These are phyloP conservation scores for Syrmaticus mikado DNA, from an alignment of 2,113 vertebrate species.

Conservation along the genomic window DNA sequence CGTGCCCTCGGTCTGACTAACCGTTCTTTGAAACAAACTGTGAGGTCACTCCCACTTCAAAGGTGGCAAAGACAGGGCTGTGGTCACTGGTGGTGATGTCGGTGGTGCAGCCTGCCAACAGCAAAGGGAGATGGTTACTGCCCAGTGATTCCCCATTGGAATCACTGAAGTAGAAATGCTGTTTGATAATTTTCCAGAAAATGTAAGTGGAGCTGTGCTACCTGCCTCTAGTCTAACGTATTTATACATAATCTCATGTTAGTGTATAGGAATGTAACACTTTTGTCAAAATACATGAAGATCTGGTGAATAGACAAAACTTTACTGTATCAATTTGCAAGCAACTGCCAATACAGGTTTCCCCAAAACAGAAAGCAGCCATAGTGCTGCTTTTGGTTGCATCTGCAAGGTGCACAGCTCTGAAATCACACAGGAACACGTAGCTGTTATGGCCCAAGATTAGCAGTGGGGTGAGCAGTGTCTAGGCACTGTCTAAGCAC, in stretches of 20 bases:
- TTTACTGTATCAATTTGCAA: background rate
- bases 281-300: background rate
- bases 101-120: conserved; percentile 88
- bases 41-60: conserved; percentile 96
- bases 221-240: conserved; percentile 5
- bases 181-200: background rate
- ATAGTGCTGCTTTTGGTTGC: background rate
- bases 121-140: conserved; percentile 16
- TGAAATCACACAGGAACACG: background rate
- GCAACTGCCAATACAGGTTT: background rate
- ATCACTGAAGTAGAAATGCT: background rate
- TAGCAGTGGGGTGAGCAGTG: background rate
- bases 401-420: background rate
- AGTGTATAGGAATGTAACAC: background rate
- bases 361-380: background rate
- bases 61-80: conserved; percentile 95
- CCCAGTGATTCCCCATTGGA: background rate
- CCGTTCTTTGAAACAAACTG: conserved; percentile 98
- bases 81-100: conserved; percentile 98
- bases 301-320: background rate
- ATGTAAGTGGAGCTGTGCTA: background rate
- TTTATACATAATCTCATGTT: background rate
- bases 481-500: background rate
- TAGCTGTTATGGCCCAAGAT: background rate
- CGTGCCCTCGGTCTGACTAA: conserved; percentile 55